Base-by-base conservation (phyloP, 2,113 vertebrate genomes). In the Trochalopteron elliotii region DNA sequence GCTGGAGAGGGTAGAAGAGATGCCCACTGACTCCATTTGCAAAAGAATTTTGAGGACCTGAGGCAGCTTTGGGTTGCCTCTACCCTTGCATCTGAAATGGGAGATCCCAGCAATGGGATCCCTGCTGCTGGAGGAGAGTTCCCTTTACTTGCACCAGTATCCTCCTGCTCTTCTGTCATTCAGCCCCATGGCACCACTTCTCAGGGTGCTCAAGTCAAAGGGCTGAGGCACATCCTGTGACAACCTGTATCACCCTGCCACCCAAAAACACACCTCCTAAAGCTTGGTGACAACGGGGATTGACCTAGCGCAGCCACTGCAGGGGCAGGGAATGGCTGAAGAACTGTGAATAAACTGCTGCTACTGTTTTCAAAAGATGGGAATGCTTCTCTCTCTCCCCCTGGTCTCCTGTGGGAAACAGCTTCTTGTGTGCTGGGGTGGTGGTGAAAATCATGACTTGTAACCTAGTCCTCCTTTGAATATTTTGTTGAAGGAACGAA, bases 271-370 rank as follows among this genome's bases (percentile, higher is more conserved):
- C 28, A 53, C 35, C 33, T 70, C 55, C 37, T 77, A 21, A 88
- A 77, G 59, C 17, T 74, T 74, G 30, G 14, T 11, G 33, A 90
- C 71, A 83, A 22, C 50, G 64, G 52, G 37, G 33, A 69, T 15
- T 70, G 52, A 85, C n/a, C 25, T 27, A 70, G 28, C 5, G 9
- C 27, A 60, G 71, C 44, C 27, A 53, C 49, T 77, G 60, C 60
- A 75, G 20, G 31, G 44, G 25, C 64, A 71, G 47, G 28, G 52
- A 74, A 59, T 44, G 47, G 60, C 79, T 78, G 56, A 86, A 83
- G 79, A 90, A 78, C 49, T 94, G 87, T 81, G 92, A 94, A 94
- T 75, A 78, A 96, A 93, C 64, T 83, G 75, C 68, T 83, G 56
- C 83, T 74, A 6, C n/a, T 86, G 56, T 90, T 90, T 61, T 52